Conservation (phyloP, 2,797 vertebrate genomes). For the Staurois parvus region DNA sequence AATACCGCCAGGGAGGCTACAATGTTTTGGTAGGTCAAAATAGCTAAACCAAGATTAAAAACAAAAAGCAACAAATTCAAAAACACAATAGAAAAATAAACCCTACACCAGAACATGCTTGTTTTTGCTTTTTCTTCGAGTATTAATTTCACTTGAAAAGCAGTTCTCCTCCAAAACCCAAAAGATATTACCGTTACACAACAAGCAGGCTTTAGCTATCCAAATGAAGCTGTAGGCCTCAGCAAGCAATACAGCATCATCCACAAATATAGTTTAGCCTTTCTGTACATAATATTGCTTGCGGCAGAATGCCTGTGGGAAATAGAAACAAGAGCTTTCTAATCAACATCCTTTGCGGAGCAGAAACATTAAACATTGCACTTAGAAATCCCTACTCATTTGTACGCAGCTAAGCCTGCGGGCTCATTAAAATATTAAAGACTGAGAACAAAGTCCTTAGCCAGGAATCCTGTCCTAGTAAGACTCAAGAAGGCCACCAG, state of each 20-base stretch:
- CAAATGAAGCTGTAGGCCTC: conserved; percentile 34
- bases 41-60: background rate
- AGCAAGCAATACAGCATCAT: conserved; percentile 53
- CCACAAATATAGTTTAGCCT: conserved; percentile 64
- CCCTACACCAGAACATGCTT: background rate
- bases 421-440: conserved; percentile 73
- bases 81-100: background rate
- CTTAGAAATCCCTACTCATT: conserved; percentile 66
- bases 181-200: conserved; percentile 56
- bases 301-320: conserved; percentile 70
- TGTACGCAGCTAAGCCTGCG: conserved; percentile 66
- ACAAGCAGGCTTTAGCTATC: background rate
- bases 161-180: conserved; percentile 58
- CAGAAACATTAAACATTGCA: conserved; percentile 68
- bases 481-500: conserved; percentile 64
- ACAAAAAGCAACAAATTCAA: background rate
- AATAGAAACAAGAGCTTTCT: conserved; percentile 72
- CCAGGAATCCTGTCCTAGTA: conserved; percentile 62
- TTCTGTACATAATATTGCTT: conserved; percentile 69
- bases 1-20: too few species aligned
- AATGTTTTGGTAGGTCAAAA: background rate
- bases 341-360: conserved; percentile 73
- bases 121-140: conserved; percentile 1
- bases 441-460: conserved; percentile 67
- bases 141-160: conserved; percentile 69